Conservation (phyloP, 1,140 invertebrate genomes). For the Zaprionus gabonicus region DNA sequence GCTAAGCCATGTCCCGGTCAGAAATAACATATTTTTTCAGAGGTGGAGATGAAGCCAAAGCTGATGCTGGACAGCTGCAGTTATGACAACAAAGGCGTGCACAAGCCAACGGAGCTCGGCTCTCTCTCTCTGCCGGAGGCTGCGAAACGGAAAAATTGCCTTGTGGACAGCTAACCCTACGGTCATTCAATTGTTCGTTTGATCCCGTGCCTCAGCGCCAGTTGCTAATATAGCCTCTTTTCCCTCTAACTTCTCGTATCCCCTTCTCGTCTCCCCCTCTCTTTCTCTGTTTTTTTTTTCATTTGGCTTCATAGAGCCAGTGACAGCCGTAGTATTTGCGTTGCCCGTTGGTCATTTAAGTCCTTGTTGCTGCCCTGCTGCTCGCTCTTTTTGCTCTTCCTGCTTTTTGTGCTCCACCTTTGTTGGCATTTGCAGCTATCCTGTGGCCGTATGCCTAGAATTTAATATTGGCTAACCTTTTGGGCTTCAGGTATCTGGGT, state of each 20-base stretch:
- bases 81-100: constrained; percentile 64
- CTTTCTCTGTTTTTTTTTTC: not conserved
- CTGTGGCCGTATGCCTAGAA: constrained; percentile 26
- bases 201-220: constrained; percentile 42
- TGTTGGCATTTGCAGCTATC: constrained; percentile 19
- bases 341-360: constrained; percentile 31
- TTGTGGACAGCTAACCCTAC: constrained; percentile 33
- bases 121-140: not conserved
- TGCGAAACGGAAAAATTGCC: constrained; percentile 12
- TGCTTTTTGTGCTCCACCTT: constrained; percentile 1
- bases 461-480: constrained; percentile 36
- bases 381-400: not conserved
- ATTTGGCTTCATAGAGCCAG: not conserved
- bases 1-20: not conserved
- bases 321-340: constrained; percentile 17
- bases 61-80: constrained; percentile 23
- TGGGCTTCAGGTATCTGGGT: constrained; percentile 32
- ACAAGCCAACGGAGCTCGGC: constrained; percentile 34
- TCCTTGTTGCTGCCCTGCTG: not conserved
- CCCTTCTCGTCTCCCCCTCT: constrained; percentile 25
- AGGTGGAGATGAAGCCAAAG: not conserved
- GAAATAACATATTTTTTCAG: constrained; percentile 31
- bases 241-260: not conserved
- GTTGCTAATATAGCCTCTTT: constrained; percentile 24
- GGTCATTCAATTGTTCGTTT: constrained; percentile 61